Conservation (phyloP, 37 sponge, comb jelly and placozoan genomes). For the Hexactinellida sp. region DNA sequence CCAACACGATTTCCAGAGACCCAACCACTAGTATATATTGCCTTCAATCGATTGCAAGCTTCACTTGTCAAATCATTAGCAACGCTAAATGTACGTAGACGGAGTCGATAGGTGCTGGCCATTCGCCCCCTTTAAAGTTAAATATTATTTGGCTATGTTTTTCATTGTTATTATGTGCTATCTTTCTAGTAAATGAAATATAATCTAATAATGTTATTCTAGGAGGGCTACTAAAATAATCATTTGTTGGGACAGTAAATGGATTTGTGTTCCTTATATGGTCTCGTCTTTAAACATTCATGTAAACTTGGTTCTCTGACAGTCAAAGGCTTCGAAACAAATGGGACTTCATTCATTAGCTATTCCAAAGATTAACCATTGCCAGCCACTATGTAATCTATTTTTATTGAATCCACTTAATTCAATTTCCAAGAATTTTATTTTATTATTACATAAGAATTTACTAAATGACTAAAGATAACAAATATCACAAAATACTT, state of each 20-base stretch:
- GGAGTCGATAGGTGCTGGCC: not conserved
- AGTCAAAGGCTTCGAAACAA: not conserved
- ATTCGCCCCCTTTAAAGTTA: too few relatives aligned
- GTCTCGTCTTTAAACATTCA: too few relatives aligned
- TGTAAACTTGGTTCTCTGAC: too few relatives aligned
- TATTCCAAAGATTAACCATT: too few relatives aligned
- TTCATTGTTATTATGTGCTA: not conserved
- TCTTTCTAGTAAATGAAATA: not conserved
- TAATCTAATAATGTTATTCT: not conserved
- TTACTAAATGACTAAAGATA: too few relatives aligned
- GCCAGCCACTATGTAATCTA: too few relatives aligned
- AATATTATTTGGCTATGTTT: constrained; percentile 11
- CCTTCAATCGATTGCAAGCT: not conserved
- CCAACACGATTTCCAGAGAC: not conserved
- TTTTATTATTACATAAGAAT: too few relatives aligned
- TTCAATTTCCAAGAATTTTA: too few relatives aligned
- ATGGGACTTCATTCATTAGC: not conserved
- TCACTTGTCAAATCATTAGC: not conserved
- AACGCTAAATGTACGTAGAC: not conserved
- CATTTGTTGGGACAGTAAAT: too few relatives aligned
- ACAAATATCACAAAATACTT: too few relatives aligned
- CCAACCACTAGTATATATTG: not conserved
- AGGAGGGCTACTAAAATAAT: not conserved
- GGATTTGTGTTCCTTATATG: too few relatives aligned
- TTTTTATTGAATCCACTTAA: too few relatives aligned